Percentiles rank a stretch among this genome's conserved stretches.
Conservation (phyloP, 2,113 vertebrate genomes). For the Menidia beryllina region DNA sequence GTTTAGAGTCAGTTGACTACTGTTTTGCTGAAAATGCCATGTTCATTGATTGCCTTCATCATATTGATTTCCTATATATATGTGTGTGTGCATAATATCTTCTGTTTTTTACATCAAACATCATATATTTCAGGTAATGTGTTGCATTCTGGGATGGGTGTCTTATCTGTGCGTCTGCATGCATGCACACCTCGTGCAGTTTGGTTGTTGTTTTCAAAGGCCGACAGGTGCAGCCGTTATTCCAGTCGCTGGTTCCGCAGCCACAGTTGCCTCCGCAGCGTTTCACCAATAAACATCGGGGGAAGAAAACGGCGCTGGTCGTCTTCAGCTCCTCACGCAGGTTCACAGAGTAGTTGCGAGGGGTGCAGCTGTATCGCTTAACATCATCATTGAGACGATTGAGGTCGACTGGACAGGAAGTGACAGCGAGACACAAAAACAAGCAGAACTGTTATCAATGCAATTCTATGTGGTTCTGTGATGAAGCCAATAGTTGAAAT, state of each 20-base stretch:
- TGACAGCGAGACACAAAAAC: not conserved
- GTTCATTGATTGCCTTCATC: too few species aligned
- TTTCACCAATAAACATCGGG: slow-evolving; percentile 93
- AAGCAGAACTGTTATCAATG: not conserved
- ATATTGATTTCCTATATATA: too few species aligned
- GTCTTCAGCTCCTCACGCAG: slow-evolving; percentile 91
- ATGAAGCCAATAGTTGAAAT: not conserved
- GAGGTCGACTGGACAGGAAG: slow-evolving; percentile 87
- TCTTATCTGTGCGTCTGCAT: not conserved
- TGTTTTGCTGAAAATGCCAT: not conserved
- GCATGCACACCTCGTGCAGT: slow-evolving; percentile 89
- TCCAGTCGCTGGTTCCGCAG: slow-evolving; percentile 89
- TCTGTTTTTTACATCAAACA: too few species aligned
- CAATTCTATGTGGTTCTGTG: not conserved
- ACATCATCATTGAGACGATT: slow-evolving; percentile 93
- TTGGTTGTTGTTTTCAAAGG: slow-evolving; percentile 89
- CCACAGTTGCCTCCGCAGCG: slow-evolving; percentile 96
- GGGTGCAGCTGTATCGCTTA: slow-evolving; percentile 96
- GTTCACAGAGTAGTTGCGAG: slow-evolving; percentile 93
- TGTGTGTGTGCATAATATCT: too few species aligned
- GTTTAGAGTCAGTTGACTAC: not conserved
- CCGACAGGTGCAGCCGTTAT: slow-evolving; percentile 88
- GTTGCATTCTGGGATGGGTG: slow-evolving; percentile 9
- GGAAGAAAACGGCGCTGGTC: slow-evolving; percentile 92
- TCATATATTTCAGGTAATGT: not conserved